Evolutionary conservation across 2,888 invertebrate species (phyloP), one percentile per base, ranked within the genome.

Genomic region (Neoaliturus tenellus): DNA sequence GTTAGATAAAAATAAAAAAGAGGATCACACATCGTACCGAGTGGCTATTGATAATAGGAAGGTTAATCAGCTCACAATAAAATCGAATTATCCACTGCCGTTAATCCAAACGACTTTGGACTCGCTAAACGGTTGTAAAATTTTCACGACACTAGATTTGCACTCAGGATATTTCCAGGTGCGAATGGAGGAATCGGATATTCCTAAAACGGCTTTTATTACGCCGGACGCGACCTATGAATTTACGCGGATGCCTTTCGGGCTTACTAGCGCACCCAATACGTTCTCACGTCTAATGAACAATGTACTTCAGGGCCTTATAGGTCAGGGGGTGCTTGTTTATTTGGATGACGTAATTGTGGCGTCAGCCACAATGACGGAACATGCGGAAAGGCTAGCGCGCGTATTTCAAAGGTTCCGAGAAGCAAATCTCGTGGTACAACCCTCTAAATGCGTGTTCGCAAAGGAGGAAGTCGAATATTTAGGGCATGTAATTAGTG

Each of bases 371-470:
- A 71, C 62, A 5, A 28, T 33, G 10, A 81, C 73, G 17, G 82
- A 82, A 39, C 84, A 85, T 41, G 84, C 83, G 20, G 6, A 17
- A 33, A 41, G 41, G 0, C 28, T 84, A n/a, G 28, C 39, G 5
- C 4, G 48, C 23, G 73, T 84, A 0, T 62, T 83, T 10, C n/a
- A 39, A 58, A 55, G 41, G 39, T 39, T 85, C 20, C 17, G 35
- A 14, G 31, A 73, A n/a, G 82, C 81, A 31, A 75, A 81, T 35
- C 55, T 83, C 28, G 44, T 67, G 31, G 83, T 83, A 0, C 80
- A 85, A 85, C 25, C 28, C 5, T n/a, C 20, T 39, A 85, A 85
- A 85, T 85, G 82, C 33, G 23, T 23, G 20, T 84, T 85, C 67
- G 73, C 33, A 6, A 23, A 58, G 14, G 20, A 23, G 12, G 39